A percentile compares a stretch with the other conserved stretches of the same genome.
phyloP scores from a whole-genome alignment of 2,113 vertebrate species.

The Calyptommatus sinebrachiatus region DNA sequence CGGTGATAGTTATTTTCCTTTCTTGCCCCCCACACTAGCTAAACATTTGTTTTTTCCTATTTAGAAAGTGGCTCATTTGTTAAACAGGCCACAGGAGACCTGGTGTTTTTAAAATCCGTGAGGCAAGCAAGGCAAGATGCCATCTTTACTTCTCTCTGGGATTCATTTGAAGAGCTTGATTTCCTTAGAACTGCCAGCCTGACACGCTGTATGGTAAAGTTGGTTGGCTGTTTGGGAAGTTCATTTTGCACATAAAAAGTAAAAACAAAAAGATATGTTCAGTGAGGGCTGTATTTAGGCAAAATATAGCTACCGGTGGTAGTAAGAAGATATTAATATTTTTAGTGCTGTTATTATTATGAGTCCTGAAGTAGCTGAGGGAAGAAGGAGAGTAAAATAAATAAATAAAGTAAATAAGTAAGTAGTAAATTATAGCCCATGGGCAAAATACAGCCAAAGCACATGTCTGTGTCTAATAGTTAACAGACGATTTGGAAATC shows the following conservation, averaged over 20 bases:
- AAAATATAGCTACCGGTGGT: no score
- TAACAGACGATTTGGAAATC: no score
- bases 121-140: conserved; percentile 52
- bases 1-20: not conserved
- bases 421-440: no score
- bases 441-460: no score
- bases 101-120: conserved; percentile 47
- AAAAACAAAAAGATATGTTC: no score
- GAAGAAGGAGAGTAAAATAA: not conserved
- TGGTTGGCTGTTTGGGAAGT: conserved; percentile 46
- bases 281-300: no score
- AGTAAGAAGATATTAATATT: no score
- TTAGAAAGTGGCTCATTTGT: conserved; percentile 42
- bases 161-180: conserved; percentile 58
- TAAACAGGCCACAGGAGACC: conserved; percentile 36
- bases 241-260: no score
- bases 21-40: not conserved
- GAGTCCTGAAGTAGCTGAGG: no score
- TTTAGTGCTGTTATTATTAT: no score
- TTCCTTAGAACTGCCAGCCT: conserved; percentile 53
- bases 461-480: no score
- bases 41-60: not conserved
- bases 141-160: conserved; percentile 44
- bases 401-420: no score
- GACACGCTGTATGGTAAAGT: conserved; percentile 45